Percentiles rank a stretch among this genome's conserved stretches.
Evolutionary conservation across 2,888 invertebrate species (phyloP).

Genomic region (Silvanus unidentatus): DNA sequence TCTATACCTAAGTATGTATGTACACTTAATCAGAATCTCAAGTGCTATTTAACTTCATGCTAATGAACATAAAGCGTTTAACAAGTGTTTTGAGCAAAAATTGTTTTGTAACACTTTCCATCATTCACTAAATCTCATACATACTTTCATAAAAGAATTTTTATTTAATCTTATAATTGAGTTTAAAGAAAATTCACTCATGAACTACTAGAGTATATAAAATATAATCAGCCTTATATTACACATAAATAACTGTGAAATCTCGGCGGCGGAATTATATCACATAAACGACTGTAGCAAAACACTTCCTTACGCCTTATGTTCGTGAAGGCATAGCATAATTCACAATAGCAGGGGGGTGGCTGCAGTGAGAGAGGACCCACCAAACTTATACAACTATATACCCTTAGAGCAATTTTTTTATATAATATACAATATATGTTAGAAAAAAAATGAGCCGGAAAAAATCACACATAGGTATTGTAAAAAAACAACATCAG

Average conservation of each 20-base stretch:
- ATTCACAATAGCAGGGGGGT: slow-evolving; percentile 32
- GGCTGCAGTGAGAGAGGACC: slow-evolving; percentile 13
- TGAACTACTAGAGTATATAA: slow-evolving; percentile 25
- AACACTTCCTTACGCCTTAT: slow-evolving; percentile 35
- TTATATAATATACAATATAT: not conserved
- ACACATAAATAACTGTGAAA: slow-evolving; percentile 37
- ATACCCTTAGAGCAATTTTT: slow-evolving; percentile 14
- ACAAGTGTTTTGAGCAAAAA: not conserved
- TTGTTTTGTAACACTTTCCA: not conserved
- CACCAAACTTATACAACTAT: slow-evolving; percentile 24
- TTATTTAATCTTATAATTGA: slow-evolving; percentile 14
- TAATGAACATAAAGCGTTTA: too few species aligned
- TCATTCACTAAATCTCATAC: not conserved
- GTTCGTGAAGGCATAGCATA: slow-evolving; percentile 34
- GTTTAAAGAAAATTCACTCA: slow-evolving; percentile 23
- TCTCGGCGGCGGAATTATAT: slow-evolving; percentile 35
- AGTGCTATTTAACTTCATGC: too few species aligned
- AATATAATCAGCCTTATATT: slow-evolving; percentile 35
- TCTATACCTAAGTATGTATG: too few species aligned
- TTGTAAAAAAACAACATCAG: not conserved
- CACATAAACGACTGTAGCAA: slow-evolving; percentile 35
- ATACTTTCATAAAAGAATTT: too few species aligned
- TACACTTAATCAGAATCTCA: too few species aligned
- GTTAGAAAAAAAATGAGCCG: too few species aligned
- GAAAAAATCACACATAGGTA: too few species aligned